phyloP scores from a whole-genome alignment of 2,113 vertebrate species.

The Chloropsis cyanopogon region DNA sequence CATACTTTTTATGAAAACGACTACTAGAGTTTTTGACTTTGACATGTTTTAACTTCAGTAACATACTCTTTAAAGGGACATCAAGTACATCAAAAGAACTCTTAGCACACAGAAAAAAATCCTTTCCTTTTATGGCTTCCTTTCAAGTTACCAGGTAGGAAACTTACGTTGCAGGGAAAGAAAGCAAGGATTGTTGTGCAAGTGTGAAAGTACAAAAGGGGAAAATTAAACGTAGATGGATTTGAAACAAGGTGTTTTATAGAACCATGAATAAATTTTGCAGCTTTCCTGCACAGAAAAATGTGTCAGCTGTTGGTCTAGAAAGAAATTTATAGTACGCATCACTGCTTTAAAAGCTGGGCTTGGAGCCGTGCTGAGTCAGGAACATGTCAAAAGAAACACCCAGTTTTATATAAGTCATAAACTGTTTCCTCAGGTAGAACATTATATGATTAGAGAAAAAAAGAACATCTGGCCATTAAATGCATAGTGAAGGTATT shows the following conservation, averaged over 20 bases:
- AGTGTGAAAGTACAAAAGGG: not conserved
- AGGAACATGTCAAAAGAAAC: constrained; percentile 62
- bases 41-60: not conserved
- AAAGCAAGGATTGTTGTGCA: not conserved
- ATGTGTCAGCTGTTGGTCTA: not conserved
- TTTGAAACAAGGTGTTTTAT: not conserved
- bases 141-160: not conserved
- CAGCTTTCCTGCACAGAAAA: not conserved
- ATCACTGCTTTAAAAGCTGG: constrained; percentile 25
- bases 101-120: not conserved
- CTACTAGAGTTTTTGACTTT: not conserved
- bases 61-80: not conserved
- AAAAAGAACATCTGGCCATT: constrained; percentile 56
- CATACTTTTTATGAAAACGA: not conserved
- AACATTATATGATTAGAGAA: constrained; percentile 60
- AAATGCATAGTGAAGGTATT: constrained; percentile 61
- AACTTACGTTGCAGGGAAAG: not conserved
- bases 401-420: constrained; percentile 69
- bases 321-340: not conserved
- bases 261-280: not conserved
- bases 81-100: not conserved
- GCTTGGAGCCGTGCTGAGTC: constrained; percentile 60
- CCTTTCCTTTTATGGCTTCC: not conserved
- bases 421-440: constrained; percentile 67
- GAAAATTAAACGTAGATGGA: not conserved